Evolutionary conservation across 2,113 vertebrate genomes (phyloP).

Genomic region (Tor tambroides): DNA sequence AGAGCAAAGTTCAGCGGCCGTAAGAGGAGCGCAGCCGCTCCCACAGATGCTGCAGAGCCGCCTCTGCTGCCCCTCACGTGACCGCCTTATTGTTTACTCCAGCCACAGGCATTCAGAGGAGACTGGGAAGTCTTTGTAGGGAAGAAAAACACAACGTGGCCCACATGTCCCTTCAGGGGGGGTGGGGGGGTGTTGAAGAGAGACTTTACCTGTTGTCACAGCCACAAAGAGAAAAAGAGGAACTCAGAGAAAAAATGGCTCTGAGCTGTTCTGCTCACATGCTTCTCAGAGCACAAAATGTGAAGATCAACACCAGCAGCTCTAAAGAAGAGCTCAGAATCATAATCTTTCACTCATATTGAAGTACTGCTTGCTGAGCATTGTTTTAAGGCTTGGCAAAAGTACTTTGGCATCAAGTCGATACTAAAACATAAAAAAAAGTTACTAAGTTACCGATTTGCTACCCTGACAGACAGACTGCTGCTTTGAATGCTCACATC

Average conservation of each 20-base stretch:
- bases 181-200: not conserved
- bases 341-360: not conserved
- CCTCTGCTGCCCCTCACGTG: constrained; percentile 42
- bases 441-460: not conserved
- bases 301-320: constrained; percentile 1
- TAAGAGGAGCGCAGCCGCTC: constrained; percentile 51
- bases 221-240: constrained; percentile 3
- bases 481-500: not conserved
- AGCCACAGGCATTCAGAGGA: constrained; percentile 51
- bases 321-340: not conserved
- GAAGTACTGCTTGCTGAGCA: not conserved
- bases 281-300: not conserved
- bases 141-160: constrained; percentile 65
- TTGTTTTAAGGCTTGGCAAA: not conserved
- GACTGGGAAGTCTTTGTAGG: constrained; percentile 52
- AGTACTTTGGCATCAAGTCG: not conserved
- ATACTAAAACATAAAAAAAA: not conserved
- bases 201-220: constrained; percentile 40
- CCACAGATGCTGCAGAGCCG: constrained; percentile 54
- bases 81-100: constrained; percentile 50
- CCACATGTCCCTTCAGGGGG: constrained; percentile 46
- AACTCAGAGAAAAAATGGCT: not conserved
- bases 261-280: not conserved
- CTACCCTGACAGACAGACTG: not conserved
- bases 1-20: constrained; percentile 51